These are phyloP conservation scores for Hippoglossus stenolepis DNA, from an alignment of 2,113 vertebrate species.

Conservation along the genomic window DNA sequence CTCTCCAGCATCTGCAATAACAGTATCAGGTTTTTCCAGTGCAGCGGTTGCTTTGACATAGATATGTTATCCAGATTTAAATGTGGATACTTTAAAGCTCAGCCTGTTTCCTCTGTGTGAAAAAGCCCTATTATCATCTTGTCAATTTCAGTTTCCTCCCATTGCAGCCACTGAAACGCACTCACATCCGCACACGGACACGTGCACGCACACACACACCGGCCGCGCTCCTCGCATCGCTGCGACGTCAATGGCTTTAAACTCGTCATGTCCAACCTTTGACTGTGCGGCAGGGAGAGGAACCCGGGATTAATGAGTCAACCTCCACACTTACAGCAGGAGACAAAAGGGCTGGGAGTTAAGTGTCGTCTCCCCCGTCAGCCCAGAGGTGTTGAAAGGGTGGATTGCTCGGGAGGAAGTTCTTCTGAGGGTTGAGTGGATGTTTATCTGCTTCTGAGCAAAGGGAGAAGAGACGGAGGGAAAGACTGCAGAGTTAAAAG, in stretches of 20 bases:
- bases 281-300: slow-evolving; percentile 46
- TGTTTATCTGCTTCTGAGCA: slow-evolving; percentile 67
- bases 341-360: slow-evolving; percentile 75
- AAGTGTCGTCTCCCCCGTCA: slow-evolving; percentile 70
- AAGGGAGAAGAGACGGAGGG: not conserved
- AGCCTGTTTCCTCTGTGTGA: slow-evolving; percentile 71
- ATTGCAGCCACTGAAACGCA: slow-evolving; percentile 50
- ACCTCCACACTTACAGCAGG: slow-evolving; percentile 68
- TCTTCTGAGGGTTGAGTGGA: slow-evolving; percentile 65
- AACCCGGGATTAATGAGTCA: slow-evolving; percentile 73
- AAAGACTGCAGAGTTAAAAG: not conserved
- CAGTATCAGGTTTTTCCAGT: slow-evolving; percentile 74
- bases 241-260: slow-evolving; percentile 50
- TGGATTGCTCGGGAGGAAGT: slow-evolving; percentile 70
- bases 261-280: slow-evolving; percentile 49
- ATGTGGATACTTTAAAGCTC: slow-evolving; percentile 70
- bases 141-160: slow-evolving; percentile 77
- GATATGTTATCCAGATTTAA: slow-evolving; percentile 75
- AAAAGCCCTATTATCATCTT: slow-evolving; percentile 78
- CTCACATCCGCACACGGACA: slow-evolving; percentile 31
- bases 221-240: slow-evolving; percentile 28
- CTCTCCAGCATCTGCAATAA: slow-evolving; percentile 66
- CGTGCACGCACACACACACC: slow-evolving; percentile 4
- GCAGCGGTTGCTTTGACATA: slow-evolving; percentile 69
- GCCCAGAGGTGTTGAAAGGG: slow-evolving; percentile 70